Conservation (phyloP, 2,113 vertebrate species). For the Rissa tridactyla region DNA sequence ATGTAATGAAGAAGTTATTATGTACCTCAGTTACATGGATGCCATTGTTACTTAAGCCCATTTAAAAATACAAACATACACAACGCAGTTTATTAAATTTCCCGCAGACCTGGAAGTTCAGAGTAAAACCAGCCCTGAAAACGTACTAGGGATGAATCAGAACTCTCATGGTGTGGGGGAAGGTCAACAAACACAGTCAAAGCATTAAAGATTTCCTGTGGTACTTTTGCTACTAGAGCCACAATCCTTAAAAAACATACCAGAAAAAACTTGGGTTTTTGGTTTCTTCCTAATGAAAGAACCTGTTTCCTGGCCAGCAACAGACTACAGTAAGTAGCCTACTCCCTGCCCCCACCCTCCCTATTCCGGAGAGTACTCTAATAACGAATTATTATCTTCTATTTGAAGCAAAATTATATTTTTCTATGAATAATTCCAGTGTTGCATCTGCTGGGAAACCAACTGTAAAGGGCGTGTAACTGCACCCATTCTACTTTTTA, state of each 20-base stretch:
- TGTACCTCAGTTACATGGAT: background rate
- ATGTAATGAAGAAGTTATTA: background rate
- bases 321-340: background rate
- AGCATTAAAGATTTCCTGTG: background rate
- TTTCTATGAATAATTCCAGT: background rate
- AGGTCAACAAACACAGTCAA: background rate
- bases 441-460: background rate
- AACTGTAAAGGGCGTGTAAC: background rate
- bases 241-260: background rate
- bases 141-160: background rate
- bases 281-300: background rate
- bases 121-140: background rate
- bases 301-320: background rate
- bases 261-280: background rate
- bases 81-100: background rate
- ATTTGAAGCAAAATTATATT: background rate
- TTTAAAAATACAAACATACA: background rate
- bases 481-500: background rate
- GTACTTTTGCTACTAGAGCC: background rate
- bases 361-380: background rate
- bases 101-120: background rate
- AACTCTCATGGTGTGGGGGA: background rate
- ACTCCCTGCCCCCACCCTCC: background rate
- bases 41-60: background rate
- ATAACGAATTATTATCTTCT: background rate